Conservation (phyloP, 2,888 invertebrate species). For the Stegophylla sp. region DNA sequence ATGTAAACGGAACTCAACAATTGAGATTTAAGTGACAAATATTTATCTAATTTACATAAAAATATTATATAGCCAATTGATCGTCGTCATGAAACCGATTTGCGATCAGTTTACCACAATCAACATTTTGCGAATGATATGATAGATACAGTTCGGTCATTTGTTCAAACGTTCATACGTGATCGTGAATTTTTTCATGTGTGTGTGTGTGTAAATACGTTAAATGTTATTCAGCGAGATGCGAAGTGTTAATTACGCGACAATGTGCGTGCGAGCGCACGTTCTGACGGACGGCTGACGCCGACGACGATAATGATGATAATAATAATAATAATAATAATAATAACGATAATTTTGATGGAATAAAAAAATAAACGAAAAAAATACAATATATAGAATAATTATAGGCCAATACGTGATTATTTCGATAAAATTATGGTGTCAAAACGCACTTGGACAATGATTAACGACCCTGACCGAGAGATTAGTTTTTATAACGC, state of each 20-base stretch:
- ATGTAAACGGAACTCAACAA: too few relatives aligned
- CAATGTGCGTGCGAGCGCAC: background rate
- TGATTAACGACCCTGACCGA: constrained; percentile 56
- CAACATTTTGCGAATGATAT: too few relatives aligned
- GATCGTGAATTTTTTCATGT: too few relatives aligned
- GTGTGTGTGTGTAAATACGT: background rate
- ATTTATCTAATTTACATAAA: too few relatives aligned
- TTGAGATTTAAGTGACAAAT: too few relatives aligned
- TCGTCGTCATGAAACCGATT: too few relatives aligned
- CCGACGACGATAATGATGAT: background rate
- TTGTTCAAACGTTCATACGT: too few relatives aligned
- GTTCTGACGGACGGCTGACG: background rate
- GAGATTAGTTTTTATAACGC: constrained; percentile 53
- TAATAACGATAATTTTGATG: too few relatives aligned
- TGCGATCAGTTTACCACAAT: too few relatives aligned
- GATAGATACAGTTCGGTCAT: too few relatives aligned
- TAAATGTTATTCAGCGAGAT: background rate
- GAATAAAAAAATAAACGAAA: background rate
- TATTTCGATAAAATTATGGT: constrained; percentile 56
- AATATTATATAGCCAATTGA: too few relatives aligned
- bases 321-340: background rate
- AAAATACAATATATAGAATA: constrained; percentile 16
- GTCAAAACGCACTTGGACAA: constrained; percentile 56
- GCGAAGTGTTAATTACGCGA: background rate
- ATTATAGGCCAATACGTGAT: constrained; percentile 29